Evolutionary conservation across 2,888 invertebrate species (phyloP).

Genomic region (Galeruca laticollis): DNA sequence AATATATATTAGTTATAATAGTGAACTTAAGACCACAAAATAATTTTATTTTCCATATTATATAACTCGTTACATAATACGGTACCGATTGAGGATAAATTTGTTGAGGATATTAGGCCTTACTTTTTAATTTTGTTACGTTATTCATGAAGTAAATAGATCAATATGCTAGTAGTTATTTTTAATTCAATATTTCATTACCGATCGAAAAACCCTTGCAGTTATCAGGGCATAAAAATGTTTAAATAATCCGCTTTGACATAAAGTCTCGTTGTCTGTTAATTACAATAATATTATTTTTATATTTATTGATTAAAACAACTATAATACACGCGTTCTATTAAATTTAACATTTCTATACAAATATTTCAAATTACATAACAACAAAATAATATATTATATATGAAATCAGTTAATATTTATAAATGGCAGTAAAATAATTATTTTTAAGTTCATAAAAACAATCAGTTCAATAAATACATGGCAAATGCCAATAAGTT

Average conservation of each 20-base stretch:
- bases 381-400: background rate
- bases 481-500: background rate
- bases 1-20: too few relatives aligned
- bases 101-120: too few relatives aligned
- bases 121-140: too few relatives aligned
- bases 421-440: background rate
- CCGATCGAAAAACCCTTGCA: too few relatives aligned
- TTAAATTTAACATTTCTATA: background rate
- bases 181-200: too few relatives aligned
- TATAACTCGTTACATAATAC: too few relatives aligned
- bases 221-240: background rate
- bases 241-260: conserved; percentile 18
- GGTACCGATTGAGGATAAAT: too few relatives aligned
- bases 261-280: background rate
- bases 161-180: too few relatives aligned
- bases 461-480: background rate
- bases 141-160: too few relatives aligned
- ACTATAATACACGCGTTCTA: background rate
- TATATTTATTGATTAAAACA: background rate
- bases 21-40: too few relatives aligned
- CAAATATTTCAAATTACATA: background rate
- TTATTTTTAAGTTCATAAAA: background rate
- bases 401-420: background rate
- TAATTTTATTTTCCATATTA: too few relatives aligned
- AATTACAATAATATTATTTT: background rate